These are phyloP conservation scores for Meteorus colon DNA, from an alignment of 2,888 invertebrate species.

Conservation along the genomic window DNA sequence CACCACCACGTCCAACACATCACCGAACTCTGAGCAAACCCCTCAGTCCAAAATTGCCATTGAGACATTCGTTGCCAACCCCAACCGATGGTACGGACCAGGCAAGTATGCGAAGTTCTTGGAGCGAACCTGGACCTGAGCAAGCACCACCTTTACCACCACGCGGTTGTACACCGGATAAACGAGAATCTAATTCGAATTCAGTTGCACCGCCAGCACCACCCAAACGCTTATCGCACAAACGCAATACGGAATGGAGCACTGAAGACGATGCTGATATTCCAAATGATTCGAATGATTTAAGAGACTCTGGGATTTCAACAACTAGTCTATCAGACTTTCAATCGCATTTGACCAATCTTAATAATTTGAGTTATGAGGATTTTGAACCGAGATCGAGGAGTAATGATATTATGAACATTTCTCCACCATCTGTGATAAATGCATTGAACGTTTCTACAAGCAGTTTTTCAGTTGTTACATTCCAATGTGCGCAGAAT, in stretches of 20 bases:
- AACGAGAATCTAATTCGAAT: conserved; percentile 73
- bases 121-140: conserved; percentile 78
- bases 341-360: conserved; percentile 68
- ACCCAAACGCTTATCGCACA: conserved; percentile 71
- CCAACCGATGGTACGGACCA: conserved; percentile 73
- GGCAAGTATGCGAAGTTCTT: conserved; percentile 75
- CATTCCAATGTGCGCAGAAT: conserved; percentile 65
- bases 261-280: conserved; percentile 65
- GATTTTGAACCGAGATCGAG: conserved; percentile 71
- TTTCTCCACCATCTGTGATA: conserved; percentile 70
- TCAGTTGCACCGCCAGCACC: conserved; percentile 74
- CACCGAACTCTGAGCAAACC: conserved; percentile 75
- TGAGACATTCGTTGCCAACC: conserved; percentile 75
- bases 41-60: conserved; percentile 75
- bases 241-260: conserved; percentile 68
- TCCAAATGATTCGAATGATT: conserved; percentile 67
- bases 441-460: conserved; percentile 66
- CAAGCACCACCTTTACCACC: conserved; percentile 84
- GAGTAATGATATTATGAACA: conserved; percentile 71
- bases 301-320: conserved; percentile 76
- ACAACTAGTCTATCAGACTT: conserved; percentile 72
- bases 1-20: conserved; percentile 71
- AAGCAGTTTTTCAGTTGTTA: conserved; percentile 62
- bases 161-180: conserved; percentile 81
- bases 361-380: conserved; percentile 73